Conservation (phyloP, 2,888 invertebrate genomes). For the Congeria kusceri region DNA sequence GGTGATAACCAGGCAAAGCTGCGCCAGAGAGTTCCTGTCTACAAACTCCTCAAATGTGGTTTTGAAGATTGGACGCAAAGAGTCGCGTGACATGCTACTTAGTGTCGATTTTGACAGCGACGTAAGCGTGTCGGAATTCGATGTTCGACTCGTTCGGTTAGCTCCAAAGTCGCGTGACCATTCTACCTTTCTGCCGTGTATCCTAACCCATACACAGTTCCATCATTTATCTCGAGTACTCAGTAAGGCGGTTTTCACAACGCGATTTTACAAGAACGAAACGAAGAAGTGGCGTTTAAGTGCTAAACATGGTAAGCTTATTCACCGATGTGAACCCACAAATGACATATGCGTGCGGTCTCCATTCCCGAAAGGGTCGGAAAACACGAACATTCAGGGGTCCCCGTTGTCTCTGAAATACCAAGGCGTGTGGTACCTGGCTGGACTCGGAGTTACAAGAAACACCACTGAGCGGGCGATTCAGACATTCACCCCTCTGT, state of each 20-base stretch:
- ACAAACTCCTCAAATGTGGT: slow-evolving; percentile 36
- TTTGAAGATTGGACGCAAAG: slow-evolving; percentile 61
- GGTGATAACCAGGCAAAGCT: slow-evolving; percentile 58
- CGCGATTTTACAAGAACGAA: slow-evolving; percentile 22
- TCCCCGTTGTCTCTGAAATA: slow-evolving; percentile 66
- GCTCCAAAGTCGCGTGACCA: slow-evolving; percentile 17
- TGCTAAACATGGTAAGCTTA: slow-evolving; percentile 56
- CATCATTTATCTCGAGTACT: slow-evolving; percentile 52
- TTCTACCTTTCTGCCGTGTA: slow-evolving; percentile 50
- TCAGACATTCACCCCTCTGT: slow-evolving; percentile 64
- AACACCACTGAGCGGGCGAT: slow-evolving; percentile 36
- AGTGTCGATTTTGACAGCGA: slow-evolving; percentile 31
- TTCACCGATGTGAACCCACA: slow-evolving; percentile 39
- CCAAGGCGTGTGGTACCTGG: slow-evolving; percentile 62
- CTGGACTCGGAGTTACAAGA: slow-evolving; percentile 55
- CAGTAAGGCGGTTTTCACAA: slow-evolving; percentile 51
- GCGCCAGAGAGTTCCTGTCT: slow-evolving; percentile 34
- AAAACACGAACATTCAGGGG: slow-evolving; percentile 53
- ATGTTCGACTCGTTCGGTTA: slow-evolving; percentile 59
- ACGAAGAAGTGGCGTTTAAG: slow-evolving; percentile 35
- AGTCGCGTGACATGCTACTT: slow-evolving; percentile 45
- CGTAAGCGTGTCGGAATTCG: slow-evolving; percentile 41
- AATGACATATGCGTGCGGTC: slow-evolving; percentile 60
- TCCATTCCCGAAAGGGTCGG: background rate
- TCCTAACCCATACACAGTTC: slow-evolving; percentile 65